Percentiles rank a stretch among this genome's conserved stretches.
These are phyloP conservation scores for Apoda limacodes DNA, from an alignment of 2,888 invertebrate species.

Conservation along the genomic window DNA sequence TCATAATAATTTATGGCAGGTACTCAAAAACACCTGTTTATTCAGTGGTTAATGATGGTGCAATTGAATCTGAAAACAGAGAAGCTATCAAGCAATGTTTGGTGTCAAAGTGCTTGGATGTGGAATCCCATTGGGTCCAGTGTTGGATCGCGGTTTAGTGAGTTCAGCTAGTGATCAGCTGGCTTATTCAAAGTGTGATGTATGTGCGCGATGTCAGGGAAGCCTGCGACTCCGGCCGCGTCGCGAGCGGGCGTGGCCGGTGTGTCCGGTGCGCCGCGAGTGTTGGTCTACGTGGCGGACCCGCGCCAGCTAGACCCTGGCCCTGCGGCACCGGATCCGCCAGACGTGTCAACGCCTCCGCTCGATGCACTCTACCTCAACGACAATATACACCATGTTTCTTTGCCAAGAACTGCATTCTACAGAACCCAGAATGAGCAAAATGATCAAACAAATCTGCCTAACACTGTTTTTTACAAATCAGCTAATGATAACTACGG, in stretches of 20 bases:
- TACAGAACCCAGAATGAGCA: constrained; percentile 35
- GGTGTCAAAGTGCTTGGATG: constrained; percentile 50
- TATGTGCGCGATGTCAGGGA: constrained; percentile 81
- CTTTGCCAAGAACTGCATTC: constrained; percentile 32
- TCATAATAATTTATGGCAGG: constrained; percentile 48
- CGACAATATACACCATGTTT: constrained; percentile 36
- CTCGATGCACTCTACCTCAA: constrained; percentile 37
- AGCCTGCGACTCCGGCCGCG: constrained; percentile 79
- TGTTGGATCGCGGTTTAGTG: constrained; percentile 41
- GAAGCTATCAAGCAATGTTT: constrained; percentile 54
- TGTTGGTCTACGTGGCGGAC: constrained; percentile 67
- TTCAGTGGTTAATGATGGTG: constrained; percentile 45
- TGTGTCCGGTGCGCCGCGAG: constrained; percentile 61
- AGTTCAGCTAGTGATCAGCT: constrained; percentile 55
- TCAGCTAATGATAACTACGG: constrained; percentile 28
- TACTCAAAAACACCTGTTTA: too few species aligned
- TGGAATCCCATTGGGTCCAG: constrained; percentile 35
- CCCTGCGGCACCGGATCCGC: constrained; percentile 46
- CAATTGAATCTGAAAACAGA: constrained; percentile 32
- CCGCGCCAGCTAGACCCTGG: constrained; percentile 64
- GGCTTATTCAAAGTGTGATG: constrained; percentile 73
- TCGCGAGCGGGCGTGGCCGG: constrained; percentile 62
- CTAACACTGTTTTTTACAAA: constrained; percentile 42
- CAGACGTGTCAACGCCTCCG: constrained; percentile 26
- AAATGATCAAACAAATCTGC: constrained; percentile 32